Evolutionary conservation across 2,888 invertebrate genomes (phyloP).

Genomic region (Fragum sueziense): DNA sequence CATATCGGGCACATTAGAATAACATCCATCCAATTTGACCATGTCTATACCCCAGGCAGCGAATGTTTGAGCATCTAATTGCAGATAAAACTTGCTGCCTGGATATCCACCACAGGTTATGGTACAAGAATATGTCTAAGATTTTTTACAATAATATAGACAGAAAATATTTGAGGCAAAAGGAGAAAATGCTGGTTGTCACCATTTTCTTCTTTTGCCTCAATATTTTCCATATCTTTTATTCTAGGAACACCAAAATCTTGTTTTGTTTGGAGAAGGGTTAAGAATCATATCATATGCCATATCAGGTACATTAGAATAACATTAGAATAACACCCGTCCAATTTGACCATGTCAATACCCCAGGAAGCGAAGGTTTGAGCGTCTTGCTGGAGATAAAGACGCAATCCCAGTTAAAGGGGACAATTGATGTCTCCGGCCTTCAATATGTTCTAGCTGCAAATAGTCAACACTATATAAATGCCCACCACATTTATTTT

Average conservation of each 20-base stretch:
- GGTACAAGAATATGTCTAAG: conserved; percentile 98
- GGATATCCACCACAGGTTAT: conserved; percentile 99
- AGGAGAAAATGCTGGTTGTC: neutral
- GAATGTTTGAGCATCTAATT: conserved; percentile 94
- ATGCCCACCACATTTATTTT: too few species aligned
- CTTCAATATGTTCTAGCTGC: too few species aligned
- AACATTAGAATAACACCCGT: conserved; percentile 97
- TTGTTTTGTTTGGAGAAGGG: neutral
- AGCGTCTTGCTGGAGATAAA: conserved; percentile 93
- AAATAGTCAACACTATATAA: too few species aligned
- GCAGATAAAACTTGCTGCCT: conserved; percentile 93
- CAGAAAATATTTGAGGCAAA: neutral
- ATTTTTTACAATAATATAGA: too few species aligned
- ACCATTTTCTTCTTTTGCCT: neutral
- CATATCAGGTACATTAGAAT: too few species aligned
- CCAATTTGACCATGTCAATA: conserved; percentile 98
- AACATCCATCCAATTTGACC: conserved; percentile 98
- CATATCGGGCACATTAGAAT: conserved; percentile 88
- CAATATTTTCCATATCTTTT: neutral
- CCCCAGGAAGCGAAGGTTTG: conserved; percentile 95
- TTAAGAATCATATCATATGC: conserved; percentile 75
- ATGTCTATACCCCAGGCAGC: conserved; percentile 97
- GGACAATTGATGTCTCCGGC: too few species aligned
- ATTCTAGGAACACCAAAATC: neutral
- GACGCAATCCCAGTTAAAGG: too few species aligned